Conservation (phyloP, 2,113 vertebrate species). For the Calyptomena viridis region DNA sequence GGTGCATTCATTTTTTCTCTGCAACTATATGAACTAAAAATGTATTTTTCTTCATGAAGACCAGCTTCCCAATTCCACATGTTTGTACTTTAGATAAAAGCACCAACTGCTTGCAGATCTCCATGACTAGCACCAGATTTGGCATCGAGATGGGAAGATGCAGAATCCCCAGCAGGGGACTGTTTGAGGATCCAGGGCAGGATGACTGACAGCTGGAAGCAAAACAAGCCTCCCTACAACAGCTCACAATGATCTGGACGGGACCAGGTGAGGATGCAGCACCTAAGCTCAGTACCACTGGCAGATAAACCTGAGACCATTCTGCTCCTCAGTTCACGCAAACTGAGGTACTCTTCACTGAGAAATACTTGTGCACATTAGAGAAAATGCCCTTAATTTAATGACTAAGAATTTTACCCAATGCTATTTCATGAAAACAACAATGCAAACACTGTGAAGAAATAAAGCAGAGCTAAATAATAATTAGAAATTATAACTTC, state of each 20-base stretch:
- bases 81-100: background rate
- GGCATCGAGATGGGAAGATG: background rate
- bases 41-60: background rate
- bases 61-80: background rate
- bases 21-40: background rate
- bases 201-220: background rate
- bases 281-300: background rate
- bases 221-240: background rate
- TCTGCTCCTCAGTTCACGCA: background rate
- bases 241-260: accelerated
- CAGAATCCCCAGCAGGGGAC: background rate
- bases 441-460: background rate
- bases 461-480: conserved; percentile 25
- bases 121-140: background rate
- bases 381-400: background rate
- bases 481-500: conserved; percentile 6
- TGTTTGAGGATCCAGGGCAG: background rate
- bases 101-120: background rate
- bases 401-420: background rate
- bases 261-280: accelerated
- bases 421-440: background rate
- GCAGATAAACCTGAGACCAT: background rate
- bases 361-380: background rate
- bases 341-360: background rate
- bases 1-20: background rate